Evolutionary conservation across 2,113 vertebrate genomes (phyloP), one percentile per base, ranked within the genome.

Genomic region (Nannobrachium achirus): DNA sequence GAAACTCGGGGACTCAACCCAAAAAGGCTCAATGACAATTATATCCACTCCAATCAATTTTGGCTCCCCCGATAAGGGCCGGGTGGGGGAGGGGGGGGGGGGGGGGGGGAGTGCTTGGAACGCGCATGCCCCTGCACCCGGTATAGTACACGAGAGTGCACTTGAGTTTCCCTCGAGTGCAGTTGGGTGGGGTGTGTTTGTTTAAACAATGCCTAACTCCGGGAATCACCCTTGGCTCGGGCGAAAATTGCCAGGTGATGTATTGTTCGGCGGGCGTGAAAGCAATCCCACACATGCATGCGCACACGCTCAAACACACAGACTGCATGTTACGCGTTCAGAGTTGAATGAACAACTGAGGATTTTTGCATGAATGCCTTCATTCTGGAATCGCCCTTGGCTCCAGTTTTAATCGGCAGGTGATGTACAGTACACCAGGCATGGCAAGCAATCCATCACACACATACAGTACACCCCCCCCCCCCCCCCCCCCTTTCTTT

Each of bases 1-100:
- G 18, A 2, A 70, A 75, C 69, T 55, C 72, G 20, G 42, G 15
- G 51, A 51, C 50, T 10, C 20, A 25, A 73, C 62, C 62, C 66
- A 71, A 38, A 33, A 58, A 25, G 65, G 44, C 65, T 69, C 65
- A 75, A 63, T 73, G 74, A 57, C 60, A 69, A 40, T 71, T 66
- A 69, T 42, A 69, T 63, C 52, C 39, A 51, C 56, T 42, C 61
- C 52, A 73, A 70, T 81, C 72, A 72, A 64, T 51, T 51, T 44
- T 16, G 50, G 7, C 15, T 48, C 42, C 49, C 49, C 60, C 76
- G 25, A 33, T 33, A 33, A 33, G 25, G 25, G 25, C 25, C 45
- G 25, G 46, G n/a, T n/a, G n/a, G n/a, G n/a, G n/a, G n/a, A n/a
- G n/a, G n/a, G n/a, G n/a, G n/a, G n/a, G n/a, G n/a, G n/a, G n/a